These are phyloP conservation scores for Eurosta solidaginis DNA, from an alignment of 1,140 invertebrate species.

Conservation along the genomic window DNA sequence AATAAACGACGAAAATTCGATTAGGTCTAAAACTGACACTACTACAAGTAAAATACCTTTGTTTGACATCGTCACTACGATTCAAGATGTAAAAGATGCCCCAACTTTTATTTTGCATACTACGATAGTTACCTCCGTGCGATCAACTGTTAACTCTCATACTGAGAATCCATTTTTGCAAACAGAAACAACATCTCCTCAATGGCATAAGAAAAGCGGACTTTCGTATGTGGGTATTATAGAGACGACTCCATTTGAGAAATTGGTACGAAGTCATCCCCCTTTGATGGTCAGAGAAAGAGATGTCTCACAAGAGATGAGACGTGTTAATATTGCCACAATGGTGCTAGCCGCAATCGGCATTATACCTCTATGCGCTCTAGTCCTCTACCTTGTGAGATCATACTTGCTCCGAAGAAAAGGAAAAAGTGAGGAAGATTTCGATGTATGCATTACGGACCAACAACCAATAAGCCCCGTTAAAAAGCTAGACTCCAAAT, in stretches of 20 bases:
- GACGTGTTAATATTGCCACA: slow-evolving; percentile 64
- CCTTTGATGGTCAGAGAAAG: slow-evolving; percentile 52
- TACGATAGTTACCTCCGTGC: slow-evolving; percentile 47
- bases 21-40: slow-evolving; percentile 52
- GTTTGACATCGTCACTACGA: slow-evolving; percentile 40
- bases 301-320: slow-evolving; percentile 63
- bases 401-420: slow-evolving; percentile 63
- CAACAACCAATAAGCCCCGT: slow-evolving; percentile 58
- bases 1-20: slow-evolving; percentile 52
- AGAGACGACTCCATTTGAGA: slow-evolving; percentile 32
- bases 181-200: neutral
- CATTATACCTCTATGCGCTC: slow-evolving; percentile 65
- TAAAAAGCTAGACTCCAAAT: slow-evolving; percentile 54
- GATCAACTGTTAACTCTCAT: slow-evolving; percentile 48
- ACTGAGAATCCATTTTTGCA: slow-evolving; percentile 37
- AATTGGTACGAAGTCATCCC: slow-evolving; percentile 25
- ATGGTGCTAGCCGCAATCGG: slow-evolving; percentile 66
- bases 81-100: no score
- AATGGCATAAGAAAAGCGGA: neutral
- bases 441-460: slow-evolving; percentile 65
- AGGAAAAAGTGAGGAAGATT: slow-evolving; percentile 66
- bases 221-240: neutral
- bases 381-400: slow-evolving; percentile 63
- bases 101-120: slow-evolving; percentile 47
- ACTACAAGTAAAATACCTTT: neutral